These are phyloP conservation scores for Leptinotarsa haldemani DNA, from an alignment of 2,888 invertebrate species.

Conservation along the genomic window DNA sequence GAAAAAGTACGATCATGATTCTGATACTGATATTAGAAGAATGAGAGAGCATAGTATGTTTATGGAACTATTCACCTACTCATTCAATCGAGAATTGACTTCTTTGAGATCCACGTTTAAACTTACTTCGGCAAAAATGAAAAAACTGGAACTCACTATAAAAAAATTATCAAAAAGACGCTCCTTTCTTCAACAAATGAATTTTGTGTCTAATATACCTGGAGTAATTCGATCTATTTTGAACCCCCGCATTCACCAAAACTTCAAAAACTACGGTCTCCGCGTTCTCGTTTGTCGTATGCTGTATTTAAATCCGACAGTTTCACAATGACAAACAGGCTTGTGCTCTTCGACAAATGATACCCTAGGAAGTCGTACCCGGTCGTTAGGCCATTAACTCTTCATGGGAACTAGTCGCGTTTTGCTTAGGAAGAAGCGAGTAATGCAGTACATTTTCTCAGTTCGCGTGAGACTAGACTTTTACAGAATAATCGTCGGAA, in stretches of 20 bases:
- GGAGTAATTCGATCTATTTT: not conserved
- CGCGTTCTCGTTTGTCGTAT: not conserved
- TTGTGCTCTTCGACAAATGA: constrained; percentile 4
- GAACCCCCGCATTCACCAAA: not conserved
- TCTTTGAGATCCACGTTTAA: no score
- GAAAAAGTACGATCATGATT: no score
- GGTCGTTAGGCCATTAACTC: constrained; percentile 9
- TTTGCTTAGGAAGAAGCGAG: not conserved
- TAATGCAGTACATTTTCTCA: no score
- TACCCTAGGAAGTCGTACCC: constrained; percentile 1
- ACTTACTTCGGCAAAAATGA: no score
- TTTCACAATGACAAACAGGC: constrained; percentile 14
- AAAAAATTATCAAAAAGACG: no score
- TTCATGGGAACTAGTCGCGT: constrained; percentile 13
- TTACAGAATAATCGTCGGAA: not conserved
- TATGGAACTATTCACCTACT: no score
- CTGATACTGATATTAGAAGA: no score
- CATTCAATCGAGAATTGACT: no score
- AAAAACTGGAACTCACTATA: no score
- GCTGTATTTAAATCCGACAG: not conserved
- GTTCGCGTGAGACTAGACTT: not conserved
- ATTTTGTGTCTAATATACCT: no score
- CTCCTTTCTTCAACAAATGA: no score
- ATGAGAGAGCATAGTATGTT: no score
- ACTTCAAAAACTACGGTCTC: not conserved